A percentile compares a stretch with the other conserved stretches of the same genome.
Evolutionary conservation across 2,888 invertebrate genomes (phyloP).

Genomic region (Cancer borealis): DNA sequence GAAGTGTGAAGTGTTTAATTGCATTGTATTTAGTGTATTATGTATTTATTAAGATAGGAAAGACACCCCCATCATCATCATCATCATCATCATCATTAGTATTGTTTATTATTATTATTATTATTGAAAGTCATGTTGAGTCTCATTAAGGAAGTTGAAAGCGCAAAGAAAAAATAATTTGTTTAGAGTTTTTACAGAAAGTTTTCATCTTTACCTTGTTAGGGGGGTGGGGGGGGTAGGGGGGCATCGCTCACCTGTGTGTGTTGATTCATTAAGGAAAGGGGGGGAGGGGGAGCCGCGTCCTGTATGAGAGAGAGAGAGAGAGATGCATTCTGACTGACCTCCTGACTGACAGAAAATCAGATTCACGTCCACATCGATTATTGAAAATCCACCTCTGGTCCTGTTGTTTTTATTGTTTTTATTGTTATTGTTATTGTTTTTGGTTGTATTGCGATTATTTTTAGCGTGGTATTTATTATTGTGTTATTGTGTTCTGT

Average conservation of each 20-base stretch:
- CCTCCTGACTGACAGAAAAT: neutral
- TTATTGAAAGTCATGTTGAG: neutral
- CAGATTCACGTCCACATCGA: neutral
- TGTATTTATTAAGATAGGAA: no score
- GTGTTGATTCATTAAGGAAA: neutral
- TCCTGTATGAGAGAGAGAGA: neutral
- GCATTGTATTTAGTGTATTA: neutral
- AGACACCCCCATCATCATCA: no score
- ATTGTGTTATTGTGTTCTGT: neutral
- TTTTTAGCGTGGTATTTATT: neutral
- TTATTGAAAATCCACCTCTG: neutral
- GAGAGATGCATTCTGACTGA: neutral
- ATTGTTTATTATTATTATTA: no score
- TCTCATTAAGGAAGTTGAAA: neutral
- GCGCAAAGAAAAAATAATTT: neutral
- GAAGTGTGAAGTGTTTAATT: neutral
- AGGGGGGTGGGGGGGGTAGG: neutral
- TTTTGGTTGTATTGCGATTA: neutral
- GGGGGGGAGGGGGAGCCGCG: neutral
- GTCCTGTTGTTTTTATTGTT: neutral
- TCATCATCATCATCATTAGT: no score
- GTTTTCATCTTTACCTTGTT: neutral
- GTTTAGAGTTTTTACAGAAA: neutral
- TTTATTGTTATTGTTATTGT: neutral
- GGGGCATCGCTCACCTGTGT: neutral